These are phyloP conservation scores for Benitochromis conjunctus DNA, from an alignment of 2,113 vertebrate species.

Conservation along the genomic window DNA sequence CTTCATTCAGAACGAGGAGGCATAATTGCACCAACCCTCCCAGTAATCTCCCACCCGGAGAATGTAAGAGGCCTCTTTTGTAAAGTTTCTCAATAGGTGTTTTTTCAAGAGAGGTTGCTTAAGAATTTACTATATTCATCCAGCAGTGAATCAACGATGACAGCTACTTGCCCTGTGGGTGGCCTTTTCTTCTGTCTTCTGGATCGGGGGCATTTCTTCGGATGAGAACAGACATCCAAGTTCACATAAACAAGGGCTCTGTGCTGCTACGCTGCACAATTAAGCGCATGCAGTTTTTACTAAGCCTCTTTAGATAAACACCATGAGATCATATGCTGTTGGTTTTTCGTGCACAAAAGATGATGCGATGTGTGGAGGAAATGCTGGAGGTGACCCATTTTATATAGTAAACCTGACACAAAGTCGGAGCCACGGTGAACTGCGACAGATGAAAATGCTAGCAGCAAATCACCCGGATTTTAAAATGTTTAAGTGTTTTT, in stretches of 20 bases:
- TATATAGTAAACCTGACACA: conserved; percentile 9
- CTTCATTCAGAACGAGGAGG: conserved; percentile 55
- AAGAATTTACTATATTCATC: conserved; percentile 52
- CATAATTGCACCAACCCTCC: conserved; percentile 60
- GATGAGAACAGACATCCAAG: conserved; percentile 51
- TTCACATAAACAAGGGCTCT: conserved; percentile 54
- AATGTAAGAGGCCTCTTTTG: conserved; percentile 61
- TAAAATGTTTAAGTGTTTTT: neutral
- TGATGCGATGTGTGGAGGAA: conserved; percentile 44
- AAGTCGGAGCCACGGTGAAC: conserved; percentile 8
- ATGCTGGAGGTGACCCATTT: conserved; percentile 7
- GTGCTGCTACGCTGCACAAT: conserved; percentile 41
- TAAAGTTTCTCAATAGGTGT: conserved; percentile 49
- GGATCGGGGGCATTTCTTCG: conserved; percentile 46
- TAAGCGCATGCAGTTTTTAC: conserved; percentile 42
- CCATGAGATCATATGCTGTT: conserved; percentile 52
- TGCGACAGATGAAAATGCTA: conserved; percentile 9
- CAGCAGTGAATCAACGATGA: conserved; percentile 53
- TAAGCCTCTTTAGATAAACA: conserved; percentile 48
- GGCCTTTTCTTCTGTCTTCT: conserved; percentile 49
- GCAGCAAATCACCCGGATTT: conserved; percentile 8
- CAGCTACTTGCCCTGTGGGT: conserved; percentile 67
- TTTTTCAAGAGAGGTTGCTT: conserved; percentile 33
- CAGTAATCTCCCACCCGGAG: conserved; percentile 57
- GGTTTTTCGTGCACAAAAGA: conserved; percentile 54